These are phyloP conservation scores for Nibea albiflora DNA, from an alignment of 2,113 vertebrate species.

Conservation along the genomic window DNA sequence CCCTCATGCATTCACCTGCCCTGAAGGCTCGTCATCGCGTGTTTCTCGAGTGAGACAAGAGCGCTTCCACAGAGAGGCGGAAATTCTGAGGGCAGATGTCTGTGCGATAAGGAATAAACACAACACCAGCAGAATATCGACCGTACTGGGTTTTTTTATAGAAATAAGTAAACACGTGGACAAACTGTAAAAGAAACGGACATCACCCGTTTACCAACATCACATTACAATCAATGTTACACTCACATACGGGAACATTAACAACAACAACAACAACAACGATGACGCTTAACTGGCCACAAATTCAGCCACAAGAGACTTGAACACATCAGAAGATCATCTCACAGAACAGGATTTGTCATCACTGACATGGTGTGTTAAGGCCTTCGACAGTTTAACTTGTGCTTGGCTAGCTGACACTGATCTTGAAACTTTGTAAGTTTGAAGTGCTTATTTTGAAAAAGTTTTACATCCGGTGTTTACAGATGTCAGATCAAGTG, in stretches of 20 bases:
- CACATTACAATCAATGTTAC: slow-evolving; percentile 50
- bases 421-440: neutral
- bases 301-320: neutral
- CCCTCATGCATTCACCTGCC: neutral
- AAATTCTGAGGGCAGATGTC: neutral
- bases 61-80: neutral
- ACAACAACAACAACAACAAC: slow-evolving; percentile 37
- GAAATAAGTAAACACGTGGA: slow-evolving; percentile 47
- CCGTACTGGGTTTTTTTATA: slow-evolving; percentile 45
- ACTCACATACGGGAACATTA: slow-evolving; percentile 53
- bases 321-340: neutral
- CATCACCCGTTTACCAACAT: slow-evolving; percentile 45
- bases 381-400: slow-evolving; percentile 42
- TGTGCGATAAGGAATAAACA: neutral
- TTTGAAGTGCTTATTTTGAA: neutral
- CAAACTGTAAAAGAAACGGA: slow-evolving; percentile 47
- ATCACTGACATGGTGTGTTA: slow-evolving; percentile 21
- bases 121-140: neutral
- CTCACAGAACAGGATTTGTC: neutral
- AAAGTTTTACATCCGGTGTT: neutral
- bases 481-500: neutral
- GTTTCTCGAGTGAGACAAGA: neutral
- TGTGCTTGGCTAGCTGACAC: slow-evolving; percentile 3
- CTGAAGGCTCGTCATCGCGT: too few species aligned
- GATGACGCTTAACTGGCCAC: slow-evolving; percentile 8